Percentiles rank a stretch among this genome's conserved stretches.
Evolutionary conservation across 30 jellyfish, hydroid and myxozoan species (phyloP).

Genomic region (Aurelia aurita complex sp. Pacific): DNA sequence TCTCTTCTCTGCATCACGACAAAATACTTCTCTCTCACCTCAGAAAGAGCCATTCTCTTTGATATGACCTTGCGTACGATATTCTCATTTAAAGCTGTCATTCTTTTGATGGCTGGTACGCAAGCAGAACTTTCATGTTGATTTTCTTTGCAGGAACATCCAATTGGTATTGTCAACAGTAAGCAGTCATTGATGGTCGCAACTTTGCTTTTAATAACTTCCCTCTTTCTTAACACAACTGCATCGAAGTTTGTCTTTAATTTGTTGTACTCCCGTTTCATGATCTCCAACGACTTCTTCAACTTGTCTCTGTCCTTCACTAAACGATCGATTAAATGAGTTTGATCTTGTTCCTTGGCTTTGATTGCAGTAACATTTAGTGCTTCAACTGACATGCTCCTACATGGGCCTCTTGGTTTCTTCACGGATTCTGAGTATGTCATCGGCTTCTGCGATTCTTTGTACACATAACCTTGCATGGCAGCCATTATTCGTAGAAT

Average conservation of each 20-base stretch:
- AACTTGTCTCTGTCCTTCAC: constrained; percentile 27
- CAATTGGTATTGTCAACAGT: constrained; percentile 1
- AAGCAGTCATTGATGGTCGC: constrained; percentile 18
- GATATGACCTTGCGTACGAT: constrained; percentile 8
- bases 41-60: neutral
- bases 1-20: constrained; percentile 22
- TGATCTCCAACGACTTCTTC: constrained; percentile 15
- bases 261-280: constrained; percentile 12
- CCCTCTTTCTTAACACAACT: constrained; percentile 18
- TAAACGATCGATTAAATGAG: neutral
- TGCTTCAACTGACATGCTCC: neutral
- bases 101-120: constrained; percentile 10
- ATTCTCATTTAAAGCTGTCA: constrained; percentile 26
- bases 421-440: constrained; percentile 72
- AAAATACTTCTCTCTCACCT: neutral
- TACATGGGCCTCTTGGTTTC: constrained; percentile 18
- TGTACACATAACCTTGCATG: neutral
- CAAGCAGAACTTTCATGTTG: constrained; percentile 32
- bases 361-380: neutral
- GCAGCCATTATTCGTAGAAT: too few species aligned
- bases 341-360: constrained; percentile 11
- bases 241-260: constrained; percentile 11
- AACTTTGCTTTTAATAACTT: neutral
- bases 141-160: constrained; percentile 17
- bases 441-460: constrained; percentile 27